These are phyloP conservation scores for Drosophila setosimentum DNA, from an alignment of 2,888 invertebrate species.

Conservation along the genomic window DNA sequence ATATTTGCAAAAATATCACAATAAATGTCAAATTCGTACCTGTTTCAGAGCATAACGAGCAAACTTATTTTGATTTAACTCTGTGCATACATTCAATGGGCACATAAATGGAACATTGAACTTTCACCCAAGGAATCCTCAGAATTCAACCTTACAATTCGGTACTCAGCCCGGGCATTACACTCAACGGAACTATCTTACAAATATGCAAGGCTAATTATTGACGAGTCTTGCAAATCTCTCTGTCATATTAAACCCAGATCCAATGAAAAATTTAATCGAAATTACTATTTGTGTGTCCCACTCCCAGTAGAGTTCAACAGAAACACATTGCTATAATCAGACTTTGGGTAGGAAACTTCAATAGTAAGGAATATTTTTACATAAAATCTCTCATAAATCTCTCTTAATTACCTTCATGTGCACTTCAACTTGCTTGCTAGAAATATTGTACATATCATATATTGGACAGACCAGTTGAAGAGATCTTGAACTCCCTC, in stretches of 20 bases:
- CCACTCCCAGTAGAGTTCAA: too few relatives aligned
- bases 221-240: neutral
- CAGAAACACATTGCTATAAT: neutral
- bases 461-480: too few relatives aligned
- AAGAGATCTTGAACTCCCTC: too few relatives aligned
- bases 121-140: neutral
- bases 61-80: neutral
- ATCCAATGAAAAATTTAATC: neutral
- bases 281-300: neutral
- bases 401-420: neutral
- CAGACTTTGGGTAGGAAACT: neutral
- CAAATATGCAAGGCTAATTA: neutral
- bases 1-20: neutral
- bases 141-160: neutral
- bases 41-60: neutral
- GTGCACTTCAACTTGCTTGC: neutral
- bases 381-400: too few relatives aligned
- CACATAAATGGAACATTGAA: neutral
- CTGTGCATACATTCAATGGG: neutral
- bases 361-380: neutral
- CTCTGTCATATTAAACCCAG: neutral
- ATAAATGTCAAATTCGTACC: neutral
- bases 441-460: neutral
- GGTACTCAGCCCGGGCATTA: neutral
- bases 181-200: neutral